phyloP scores from a whole-genome alignment of 2,113 vertebrate genomes.

The Caranx melampygus region DNA sequence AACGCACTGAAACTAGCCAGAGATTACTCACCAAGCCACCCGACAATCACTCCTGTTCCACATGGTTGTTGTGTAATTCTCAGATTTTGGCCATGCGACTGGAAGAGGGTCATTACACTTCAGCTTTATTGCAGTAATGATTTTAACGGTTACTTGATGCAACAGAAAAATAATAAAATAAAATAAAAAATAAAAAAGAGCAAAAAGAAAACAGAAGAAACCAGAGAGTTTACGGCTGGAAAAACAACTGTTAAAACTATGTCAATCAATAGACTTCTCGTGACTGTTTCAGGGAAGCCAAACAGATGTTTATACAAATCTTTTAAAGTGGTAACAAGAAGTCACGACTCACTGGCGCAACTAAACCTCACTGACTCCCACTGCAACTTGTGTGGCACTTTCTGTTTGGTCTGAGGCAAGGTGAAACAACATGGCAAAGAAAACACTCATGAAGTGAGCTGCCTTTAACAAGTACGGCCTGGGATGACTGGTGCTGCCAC shows the following conservation, averaged over 20 bases:
- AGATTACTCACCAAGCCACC: constrained; percentile 76
- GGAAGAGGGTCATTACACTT: constrained; percentile 41
- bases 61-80: constrained; percentile 50
- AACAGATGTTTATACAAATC: constrained; percentile 55
- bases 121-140: constrained; percentile 13
- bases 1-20: constrained; percentile 56
- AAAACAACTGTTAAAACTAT: constrained; percentile 29
- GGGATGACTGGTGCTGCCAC: constrained; percentile 27
- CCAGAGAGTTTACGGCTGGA: not conserved
- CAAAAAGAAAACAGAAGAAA: constrained; percentile 23
- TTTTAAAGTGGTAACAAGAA: constrained; percentile 55
- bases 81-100: constrained; percentile 32
- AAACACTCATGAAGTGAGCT: constrained; percentile 50
- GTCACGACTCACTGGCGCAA: constrained; percentile 46
- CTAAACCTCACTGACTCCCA: constrained; percentile 42
- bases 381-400: constrained; percentile 69
- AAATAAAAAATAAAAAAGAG: not conserved
- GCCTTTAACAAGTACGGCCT: constrained; percentile 56
- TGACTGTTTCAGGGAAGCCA: constrained; percentile 28
- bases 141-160: constrained; percentile 25
- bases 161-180: constrained; percentile 21
- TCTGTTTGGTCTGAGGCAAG: constrained; percentile 65
- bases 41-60: constrained; percentile 41
- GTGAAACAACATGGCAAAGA: constrained; percentile 69
- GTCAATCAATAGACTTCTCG: constrained; percentile 36